Conservation (phyloP, 2,888 invertebrate species). For the Lithodes maja region DNA sequence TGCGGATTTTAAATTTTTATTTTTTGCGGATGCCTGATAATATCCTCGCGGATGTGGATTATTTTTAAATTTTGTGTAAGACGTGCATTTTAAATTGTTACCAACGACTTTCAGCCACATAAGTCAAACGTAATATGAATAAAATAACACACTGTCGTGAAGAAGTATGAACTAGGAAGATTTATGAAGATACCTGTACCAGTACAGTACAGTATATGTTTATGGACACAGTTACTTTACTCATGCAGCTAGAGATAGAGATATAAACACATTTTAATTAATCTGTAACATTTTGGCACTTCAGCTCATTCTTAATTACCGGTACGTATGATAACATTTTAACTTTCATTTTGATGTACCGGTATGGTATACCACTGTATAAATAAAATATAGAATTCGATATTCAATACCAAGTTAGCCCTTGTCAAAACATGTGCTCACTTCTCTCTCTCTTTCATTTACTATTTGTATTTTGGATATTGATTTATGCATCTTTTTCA, state of each 20-base stretch:
- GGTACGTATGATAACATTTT: neutral
- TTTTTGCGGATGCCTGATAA: no score
- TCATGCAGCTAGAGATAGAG: neutral
- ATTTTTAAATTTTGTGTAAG: no score
- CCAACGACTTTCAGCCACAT: no score
- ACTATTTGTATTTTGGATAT: neutral
- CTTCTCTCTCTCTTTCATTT: neutral
- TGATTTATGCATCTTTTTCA: neutral
- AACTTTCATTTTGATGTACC: neutral
- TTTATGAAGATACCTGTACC: no score
- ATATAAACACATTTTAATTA: neutral
- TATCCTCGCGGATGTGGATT: no score
- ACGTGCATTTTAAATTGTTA: no score
- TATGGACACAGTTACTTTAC: neutral
- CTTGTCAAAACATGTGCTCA: neutral
- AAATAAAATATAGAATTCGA: neutral
- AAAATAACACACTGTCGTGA: no score
- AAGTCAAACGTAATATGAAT: no score
- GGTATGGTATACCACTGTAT: neutral
- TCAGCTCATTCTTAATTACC: neutral
- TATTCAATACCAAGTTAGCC: neutral
- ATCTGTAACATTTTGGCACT: conserved; percentile 1
- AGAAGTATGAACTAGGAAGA: no score
- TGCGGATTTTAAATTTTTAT: no score
- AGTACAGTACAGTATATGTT: neutral